Evolutionary conservation across 2,888 invertebrate species (phyloP).

Genomic region (Busseola fusca): DNA sequence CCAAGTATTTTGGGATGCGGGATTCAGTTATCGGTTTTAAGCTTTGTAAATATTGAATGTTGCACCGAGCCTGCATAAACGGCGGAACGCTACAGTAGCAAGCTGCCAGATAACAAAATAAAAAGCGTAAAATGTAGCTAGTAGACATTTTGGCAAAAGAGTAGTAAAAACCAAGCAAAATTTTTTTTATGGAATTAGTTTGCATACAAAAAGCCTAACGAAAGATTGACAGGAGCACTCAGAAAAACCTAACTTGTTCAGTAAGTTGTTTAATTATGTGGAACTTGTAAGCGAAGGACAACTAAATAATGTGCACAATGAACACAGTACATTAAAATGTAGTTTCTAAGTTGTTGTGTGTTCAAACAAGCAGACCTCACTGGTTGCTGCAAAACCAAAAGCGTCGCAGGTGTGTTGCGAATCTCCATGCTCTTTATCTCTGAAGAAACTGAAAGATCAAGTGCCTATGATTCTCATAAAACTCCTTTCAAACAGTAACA

Average conservation of each 20-base stretch:
- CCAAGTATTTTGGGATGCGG: background rate
- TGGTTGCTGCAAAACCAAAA: background rate
- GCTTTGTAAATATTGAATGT: slow-evolving; percentile 34
- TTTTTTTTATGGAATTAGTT: background rate
- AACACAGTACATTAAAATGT: too few species aligned
- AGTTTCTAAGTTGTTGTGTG: background rate
- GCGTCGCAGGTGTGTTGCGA: background rate
- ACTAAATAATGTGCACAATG: background rate
- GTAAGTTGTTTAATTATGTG: too few species aligned
- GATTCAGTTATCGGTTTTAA: background rate
- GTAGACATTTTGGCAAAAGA: background rate
- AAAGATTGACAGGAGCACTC: background rate
- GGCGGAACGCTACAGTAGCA: background rate
- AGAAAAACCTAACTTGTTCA: background rate
- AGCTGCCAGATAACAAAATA: background rate
- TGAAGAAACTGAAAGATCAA: background rate
- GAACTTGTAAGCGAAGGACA: background rate
- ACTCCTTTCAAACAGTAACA: background rate
- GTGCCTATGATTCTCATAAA: background rate
- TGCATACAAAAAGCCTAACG: too few species aligned
- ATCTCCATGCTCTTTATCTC: background rate
- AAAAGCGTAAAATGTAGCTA: background rate
- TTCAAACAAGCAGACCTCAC: background rate
- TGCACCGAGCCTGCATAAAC: background rate
- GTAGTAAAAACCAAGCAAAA: background rate